These are phyloP conservation scores for Neodiprion pinetum DNA, from an alignment of 1,140 invertebrate species.

Conservation along the genomic window DNA sequence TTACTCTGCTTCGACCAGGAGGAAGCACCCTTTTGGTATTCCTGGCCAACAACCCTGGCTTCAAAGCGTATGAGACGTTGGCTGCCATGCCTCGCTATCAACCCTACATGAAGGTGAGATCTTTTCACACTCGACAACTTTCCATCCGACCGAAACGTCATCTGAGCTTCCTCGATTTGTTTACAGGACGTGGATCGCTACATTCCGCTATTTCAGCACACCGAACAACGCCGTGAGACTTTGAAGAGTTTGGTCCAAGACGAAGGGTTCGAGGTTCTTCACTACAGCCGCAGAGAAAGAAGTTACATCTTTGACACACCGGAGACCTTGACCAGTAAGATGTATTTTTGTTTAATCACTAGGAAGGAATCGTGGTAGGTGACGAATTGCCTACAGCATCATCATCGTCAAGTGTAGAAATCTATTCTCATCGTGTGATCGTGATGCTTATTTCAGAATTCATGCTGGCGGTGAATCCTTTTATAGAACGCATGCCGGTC, in stretches of 20 bases:
- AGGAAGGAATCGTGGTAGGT: not conserved
- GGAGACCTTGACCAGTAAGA: constrained; percentile 43
- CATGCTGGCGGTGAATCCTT: constrained; percentile 77
- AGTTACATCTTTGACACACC: constrained; percentile 70
- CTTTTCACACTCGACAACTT: not conserved
- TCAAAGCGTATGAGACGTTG: constrained; percentile 72
- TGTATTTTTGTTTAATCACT: not conserved
- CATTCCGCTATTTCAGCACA: constrained; percentile 72
- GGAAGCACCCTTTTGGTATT: constrained; percentile 77
- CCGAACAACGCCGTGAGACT: constrained; percentile 53
- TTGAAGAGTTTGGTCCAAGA: constrained; percentile 68
- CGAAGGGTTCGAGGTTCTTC: constrained; percentile 71
- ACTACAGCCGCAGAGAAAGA: constrained; percentile 70
- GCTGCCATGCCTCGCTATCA: constrained; percentile 67
- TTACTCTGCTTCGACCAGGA: constrained; percentile 66
- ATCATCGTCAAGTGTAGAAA: not conserved
- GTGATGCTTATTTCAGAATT: constrained; percentile 66
- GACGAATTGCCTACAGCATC: not conserved
- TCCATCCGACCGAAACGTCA: constrained; percentile 40
- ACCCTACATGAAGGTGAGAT: constrained; percentile 67
- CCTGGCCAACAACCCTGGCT: constrained; percentile 74
- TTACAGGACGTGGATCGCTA: constrained; percentile 66
- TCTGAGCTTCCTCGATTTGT: constrained; percentile 47
- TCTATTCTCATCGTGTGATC: not conserved
- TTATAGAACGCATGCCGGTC: constrained; percentile 70